Evolutionary conservation across 2,888 invertebrate species (phyloP).

Genomic region (Willowsia nigromaculata): DNA sequence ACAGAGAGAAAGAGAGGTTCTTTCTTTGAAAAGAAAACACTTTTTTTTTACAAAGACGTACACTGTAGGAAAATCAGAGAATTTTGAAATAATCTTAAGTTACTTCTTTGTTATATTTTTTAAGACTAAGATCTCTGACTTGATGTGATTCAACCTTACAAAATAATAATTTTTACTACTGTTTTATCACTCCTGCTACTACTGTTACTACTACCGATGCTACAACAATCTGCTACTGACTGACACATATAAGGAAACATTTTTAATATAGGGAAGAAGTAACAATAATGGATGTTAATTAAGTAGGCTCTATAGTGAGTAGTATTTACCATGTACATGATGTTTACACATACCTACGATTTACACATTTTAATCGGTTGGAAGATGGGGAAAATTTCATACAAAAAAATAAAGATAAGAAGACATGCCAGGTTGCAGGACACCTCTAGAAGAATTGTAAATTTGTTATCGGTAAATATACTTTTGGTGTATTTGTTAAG

Average conservation of each 20-base stretch:
- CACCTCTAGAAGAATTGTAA: slow-evolving; percentile 31
- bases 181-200: background rate
- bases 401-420: background rate
- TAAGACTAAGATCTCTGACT: slow-evolving; percentile 72
- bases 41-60: slow-evolving; percentile 3
- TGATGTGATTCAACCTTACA: slow-evolving; percentile 68
- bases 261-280: background rate
- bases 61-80: background rate
- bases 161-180: slow-evolving; percentile 27
- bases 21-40: slow-evolving; percentile 33
- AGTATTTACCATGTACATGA: slow-evolving; percentile 10
- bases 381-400: background rate
- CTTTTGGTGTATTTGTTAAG: background rate
- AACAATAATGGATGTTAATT: slow-evolving; percentile 4
- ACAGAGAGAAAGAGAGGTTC: slow-evolving; percentile 10
- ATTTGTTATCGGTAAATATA: background rate
- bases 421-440: slow-evolving; percentile 48
- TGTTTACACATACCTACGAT: background rate
- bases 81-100: background rate
- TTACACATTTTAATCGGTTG: background rate
- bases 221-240: slow-evolving; percentile 36
- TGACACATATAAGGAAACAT: slow-evolving; percentile 44
- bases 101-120: slow-evolving; percentile 20
- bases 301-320: background rate
- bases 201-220: background rate